Evolutionary conservation across 2,888 invertebrate species (phyloP).

Genomic region (Strigamia maritima): DNA sequence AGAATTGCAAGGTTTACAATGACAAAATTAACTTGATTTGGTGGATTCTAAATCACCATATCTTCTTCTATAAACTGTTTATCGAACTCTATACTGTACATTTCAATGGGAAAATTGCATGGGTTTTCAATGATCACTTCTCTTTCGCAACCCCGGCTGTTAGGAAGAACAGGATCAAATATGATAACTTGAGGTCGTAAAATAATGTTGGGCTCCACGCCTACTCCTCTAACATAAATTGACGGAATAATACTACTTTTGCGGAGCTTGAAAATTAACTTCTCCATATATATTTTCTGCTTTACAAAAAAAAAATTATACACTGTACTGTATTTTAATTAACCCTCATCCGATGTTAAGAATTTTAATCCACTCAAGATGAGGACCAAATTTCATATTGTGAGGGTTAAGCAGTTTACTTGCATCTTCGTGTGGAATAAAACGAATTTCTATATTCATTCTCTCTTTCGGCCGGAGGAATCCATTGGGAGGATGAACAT

Average conservation of each 20-base stretch:
- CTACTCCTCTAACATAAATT: conserved; percentile 47
- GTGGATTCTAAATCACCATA: conserved; percentile 53
- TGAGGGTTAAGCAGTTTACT: not conserved
- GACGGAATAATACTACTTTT: not conserved
- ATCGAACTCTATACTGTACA: conserved; percentile 67
- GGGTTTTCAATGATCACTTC: conserved; percentile 63
- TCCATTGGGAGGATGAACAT: not conserved
- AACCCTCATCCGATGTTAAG: too few species aligned
- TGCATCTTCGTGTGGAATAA: conserved; percentile 17
- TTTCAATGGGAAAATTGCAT: conserved; percentile 64
- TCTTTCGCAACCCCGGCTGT: conserved; percentile 60
- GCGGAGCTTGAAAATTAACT: not conserved
- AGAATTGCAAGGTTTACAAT: too few species aligned
- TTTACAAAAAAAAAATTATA: not conserved
- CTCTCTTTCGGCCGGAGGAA: not conserved
- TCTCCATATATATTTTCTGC: not conserved
- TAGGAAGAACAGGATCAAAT: conserved; percentile 65
- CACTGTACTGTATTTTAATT: not conserved
- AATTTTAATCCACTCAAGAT: too few species aligned
- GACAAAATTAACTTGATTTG: too few species aligned
- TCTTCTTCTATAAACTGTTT: conserved; percentile 38
- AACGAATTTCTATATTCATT: not conserved
- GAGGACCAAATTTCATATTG: not conserved
- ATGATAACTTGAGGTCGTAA: conserved; percentile 51
- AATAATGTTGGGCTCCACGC: conserved; percentile 51